A percentile compares a stretch with the other conserved stretches of the same genome.
Evolutionary conservation across 2,113 vertebrate genomes (phyloP).

Genomic region (Anseranas semipalmata): DNA sequence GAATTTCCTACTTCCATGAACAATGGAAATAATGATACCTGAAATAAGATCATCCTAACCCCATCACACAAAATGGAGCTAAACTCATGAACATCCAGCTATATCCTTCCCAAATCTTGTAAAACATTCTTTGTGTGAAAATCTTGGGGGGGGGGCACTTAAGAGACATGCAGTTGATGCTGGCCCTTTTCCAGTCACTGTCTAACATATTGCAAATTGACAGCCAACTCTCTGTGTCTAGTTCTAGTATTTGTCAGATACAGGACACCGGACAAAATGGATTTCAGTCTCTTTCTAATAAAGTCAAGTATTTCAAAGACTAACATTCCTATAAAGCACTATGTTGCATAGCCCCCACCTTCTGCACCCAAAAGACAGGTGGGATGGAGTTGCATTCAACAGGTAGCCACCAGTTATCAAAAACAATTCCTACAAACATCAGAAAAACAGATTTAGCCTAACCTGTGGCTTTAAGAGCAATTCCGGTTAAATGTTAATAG

Average conservation of each 20-base stretch:
- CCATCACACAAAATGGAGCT: neutral
- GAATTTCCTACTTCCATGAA: neutral
- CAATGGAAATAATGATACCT: neutral
- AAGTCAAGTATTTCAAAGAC: neutral
- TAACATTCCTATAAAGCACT: neutral
- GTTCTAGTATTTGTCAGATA: neutral
- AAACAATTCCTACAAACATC: neutral
- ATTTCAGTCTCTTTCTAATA: neutral
- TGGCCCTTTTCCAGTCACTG: neutral
- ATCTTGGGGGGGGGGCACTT: rapidly evolving
- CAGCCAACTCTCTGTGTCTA: neutral
- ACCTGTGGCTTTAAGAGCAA: neutral
- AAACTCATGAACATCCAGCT: neutral
- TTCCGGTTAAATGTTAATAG: neutral
- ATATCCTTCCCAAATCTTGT: neutral
- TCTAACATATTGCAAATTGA: neutral
- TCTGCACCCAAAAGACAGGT: neutral
- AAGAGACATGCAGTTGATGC: neutral
- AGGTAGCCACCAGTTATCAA: neutral
- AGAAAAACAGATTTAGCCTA: neutral
- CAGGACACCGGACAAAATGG: neutral
- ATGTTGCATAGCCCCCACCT: neutral
- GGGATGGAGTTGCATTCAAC: neutral
- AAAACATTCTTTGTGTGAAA: neutral
- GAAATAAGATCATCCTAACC: neutral